A percentile compares a stretch with the other conserved stretches of the same genome.
These are phyloP conservation scores for Tethea ocularis DNA, from an alignment of 2,888 invertebrate genomes.

Conservation along the genomic window DNA sequence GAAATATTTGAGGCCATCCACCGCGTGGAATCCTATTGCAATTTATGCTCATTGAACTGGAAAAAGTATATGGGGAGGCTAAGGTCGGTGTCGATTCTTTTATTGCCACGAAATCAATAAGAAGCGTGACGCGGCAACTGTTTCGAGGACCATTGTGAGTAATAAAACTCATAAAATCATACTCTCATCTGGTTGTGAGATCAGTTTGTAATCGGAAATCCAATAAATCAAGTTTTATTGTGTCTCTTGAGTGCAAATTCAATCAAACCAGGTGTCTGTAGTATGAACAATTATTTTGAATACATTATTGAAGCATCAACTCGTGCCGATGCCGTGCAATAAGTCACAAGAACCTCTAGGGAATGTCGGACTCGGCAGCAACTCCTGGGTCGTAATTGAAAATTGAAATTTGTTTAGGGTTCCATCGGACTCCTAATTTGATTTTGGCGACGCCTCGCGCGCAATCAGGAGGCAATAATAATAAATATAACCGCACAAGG, in stretches of 20 bases:
- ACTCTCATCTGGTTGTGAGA: conserved; percentile 37
- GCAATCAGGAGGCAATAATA: conserved; percentile 71
- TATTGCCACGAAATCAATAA: conserved; percentile 79
- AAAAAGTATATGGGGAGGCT: conserved; percentile 78
- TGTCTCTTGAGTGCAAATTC: conserved; percentile 59
- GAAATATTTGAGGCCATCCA: conserved; percentile 72
- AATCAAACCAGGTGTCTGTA: conserved; percentile 53
- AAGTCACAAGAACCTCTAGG: conserved; percentile 72
- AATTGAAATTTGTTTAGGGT: conserved; percentile 83
- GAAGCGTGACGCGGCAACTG: conserved; percentile 64
- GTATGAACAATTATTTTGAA: conserved; percentile 73
- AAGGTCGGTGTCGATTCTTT: conserved; percentile 76
- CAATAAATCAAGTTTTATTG: conserved; percentile 48
- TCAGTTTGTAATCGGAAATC: conserved; percentile 25
- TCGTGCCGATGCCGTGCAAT: conserved; percentile 61
- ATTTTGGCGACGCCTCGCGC: conserved; percentile 66
- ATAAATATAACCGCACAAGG: conserved; percentile 69
- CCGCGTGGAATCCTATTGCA: conserved; percentile 80
- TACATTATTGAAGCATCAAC: conserved; percentile 69
- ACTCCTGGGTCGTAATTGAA: conserved; percentile 76
- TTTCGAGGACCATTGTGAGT: conserved; percentile 42
- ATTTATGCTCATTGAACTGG: conserved; percentile 80
- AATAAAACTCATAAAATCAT: conserved; percentile 54
- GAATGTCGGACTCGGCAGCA: conserved; percentile 52
- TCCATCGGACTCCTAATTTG: conserved; percentile 71